Base-by-base conservation (phyloP, 2,113 vertebrate species). In the Pelvicachromis taeniatus region DNA sequence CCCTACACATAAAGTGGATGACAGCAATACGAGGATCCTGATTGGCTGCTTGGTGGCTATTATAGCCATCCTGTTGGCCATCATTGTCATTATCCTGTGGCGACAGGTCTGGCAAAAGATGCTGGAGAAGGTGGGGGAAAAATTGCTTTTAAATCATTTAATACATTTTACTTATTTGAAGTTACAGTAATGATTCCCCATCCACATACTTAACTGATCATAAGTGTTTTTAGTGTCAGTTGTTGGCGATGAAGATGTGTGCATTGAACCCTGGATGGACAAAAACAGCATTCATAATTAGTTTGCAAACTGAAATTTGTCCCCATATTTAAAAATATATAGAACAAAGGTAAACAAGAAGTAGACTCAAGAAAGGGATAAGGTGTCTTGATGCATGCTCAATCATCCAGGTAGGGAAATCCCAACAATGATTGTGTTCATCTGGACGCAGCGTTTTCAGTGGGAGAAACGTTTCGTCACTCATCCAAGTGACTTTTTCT, bases 61-160 rank as follows among this genome's bases (percentile, higher is more conserved):
- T 91, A 99, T 99, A 85, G 98, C 97, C 89, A 99, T 99, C 89
- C 95, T 99, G 6, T 83, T 97, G 88, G 96, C 97, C 42, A 97
- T 99, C 88, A 99, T 99, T 6, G 97, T 99, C 93, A 99, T 99
- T 92, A 99, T 99, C 78, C 95, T 99, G 40, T 99, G 99, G 98
- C 94, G 98, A 52, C 98, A 99, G 88, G 98, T 99, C 93, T 99
- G 99, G 99, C 97, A 98, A 92, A 99, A 98, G 94, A 99, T 99
- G 97, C 95, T 99, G 68, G 98, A 99, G 89, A 99, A 99, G 97
- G 98, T 99, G 65, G 78, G 54, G 33, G n/a, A 26, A 80, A 4
- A 19, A 0, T 9, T 1, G 7, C 50, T 77, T n/a, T 5, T 14
- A 73, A 73, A 73, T 48, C 5, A 7, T 29, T 70, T 70, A 70